Evolutionary conservation across 1,140 invertebrate genomes (phyloP), one percentile per base, ranked within the genome.

Genomic region (Leptoteleia sp.): DNA sequence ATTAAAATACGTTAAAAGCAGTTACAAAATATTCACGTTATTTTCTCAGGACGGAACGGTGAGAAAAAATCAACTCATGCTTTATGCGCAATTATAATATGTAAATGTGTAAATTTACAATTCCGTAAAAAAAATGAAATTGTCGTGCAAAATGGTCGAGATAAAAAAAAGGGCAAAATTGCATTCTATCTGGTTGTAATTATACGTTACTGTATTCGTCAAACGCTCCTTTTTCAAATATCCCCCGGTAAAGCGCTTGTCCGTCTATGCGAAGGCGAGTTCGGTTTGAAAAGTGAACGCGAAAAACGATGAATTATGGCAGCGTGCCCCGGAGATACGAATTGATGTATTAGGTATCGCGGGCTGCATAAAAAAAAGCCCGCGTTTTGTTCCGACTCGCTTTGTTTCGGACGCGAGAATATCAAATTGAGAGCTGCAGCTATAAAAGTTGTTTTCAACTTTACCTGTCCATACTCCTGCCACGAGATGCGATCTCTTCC

Each of bases 401-500:
- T 22, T 5, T 5, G 19, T 22, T 22, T 22, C 19, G 19, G 19
- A 22, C 2, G 19, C 19, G 19, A 29, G 38, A 59, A 45, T 43
- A 45, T 45, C 35, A 25, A 59, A 19, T 59, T 22, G 27, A 45
- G 31, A 11, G 12, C n/a, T n/a, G 27, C 8, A 11, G 29, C 12
- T 40, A 13, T 48, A 27, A 42, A 37, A 62, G 40, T 59, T 43
- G 38, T 59, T 31, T 33, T 38, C 16, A 25, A 61, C 43, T 52
- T 65, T 73, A 73, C 70, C 70, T 73, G 70, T 73, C 50, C 70
- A 65, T 59, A 59, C 25, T 73, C 38, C 48, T 6, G 59, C 42
- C 33, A 43, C 43, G 50, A 55, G 42, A 57, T 33, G 50, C 3
- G 17, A 57, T 57, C 50, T 72, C 40, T 29, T 50, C 31, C 70